Base-by-base conservation (phyloP, 1,140 invertebrate genomes). In the Himalopsyche phryganea region DNA sequence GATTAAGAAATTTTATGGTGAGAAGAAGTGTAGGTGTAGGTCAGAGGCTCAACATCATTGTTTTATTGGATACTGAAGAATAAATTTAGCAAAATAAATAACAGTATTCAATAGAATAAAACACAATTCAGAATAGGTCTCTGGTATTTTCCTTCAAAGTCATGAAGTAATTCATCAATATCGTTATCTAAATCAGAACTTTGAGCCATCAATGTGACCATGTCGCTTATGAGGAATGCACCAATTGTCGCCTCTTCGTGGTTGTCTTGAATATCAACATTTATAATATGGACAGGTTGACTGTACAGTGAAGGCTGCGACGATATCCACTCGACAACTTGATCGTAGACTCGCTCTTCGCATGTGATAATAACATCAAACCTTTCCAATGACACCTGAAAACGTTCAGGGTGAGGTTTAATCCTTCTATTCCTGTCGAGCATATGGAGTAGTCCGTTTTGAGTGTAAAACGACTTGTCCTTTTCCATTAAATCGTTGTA, bases 211-310 rank as follows among this genome's bases (percentile, higher is more conserved):
- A 91, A 85, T 45, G 86, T 85, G 45, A 95, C 91, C 72, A 99
- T 83, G 78, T 99, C 94, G 74, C 90, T 93, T 59, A 99, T 96
- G 57, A 98, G 80, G 79, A 98, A 97, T n/a, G 97, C 97, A 58
- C 98, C 98, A 69, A 99, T 89, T n/a, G 96, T 96, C 0, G 97
- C 97, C 74, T 99, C 98, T 79, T 99, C 97, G 59, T 98, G 95
- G 76, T 99, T 99, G 80, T 99, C 98, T 74, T 96, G 94, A 71
- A 99, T 98, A 70, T 99, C 96, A 65, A 99, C 90, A 74, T 99
- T 99, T 19, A 99, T 91, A 10, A 99, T 85, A 80, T 99, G 98
- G 1, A 94, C 94, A 6, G 92, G 89, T 50, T 89, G 85, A 74
- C 90, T 92, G 56, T 86, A 83, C 50, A 84, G 80, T 1, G 87